Evolutionary conservation across 2,797 vertebrate genomes (phyloP), one percentile per base, ranked within the genome.

Genomic region (Gymnothorax reevesii): DNA sequence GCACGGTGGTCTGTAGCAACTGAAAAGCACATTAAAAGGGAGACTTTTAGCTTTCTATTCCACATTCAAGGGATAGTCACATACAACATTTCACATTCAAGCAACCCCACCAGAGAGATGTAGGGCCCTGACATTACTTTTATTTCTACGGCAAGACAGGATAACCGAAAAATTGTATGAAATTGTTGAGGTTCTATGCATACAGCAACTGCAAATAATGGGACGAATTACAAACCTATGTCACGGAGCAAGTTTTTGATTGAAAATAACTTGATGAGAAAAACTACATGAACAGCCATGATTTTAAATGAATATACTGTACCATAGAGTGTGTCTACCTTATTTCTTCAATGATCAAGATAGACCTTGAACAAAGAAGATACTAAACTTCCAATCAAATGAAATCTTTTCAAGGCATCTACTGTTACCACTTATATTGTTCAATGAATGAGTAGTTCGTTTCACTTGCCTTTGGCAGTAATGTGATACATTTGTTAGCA

Each of bases 1-100:
- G 49, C 98, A 99, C 0, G 98, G 97, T 2, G 97, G 95, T 92
- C 97, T 94, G 92, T 97, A 95, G 92, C 98, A 99, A 87, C 98
- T 99, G 49, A n/a, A 69, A 85, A 88, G 83, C 89, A 33, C 84
- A 55, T 86, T 22, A 85, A 88, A 27, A 64, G 42, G 27, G 55
- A 77, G 33, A 42, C 73, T 52, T n/a, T 77, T 49, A 80, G 77
- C 9, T 55, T 80, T 80, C 12, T 20, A 54, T 10, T 55, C 52
- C 7, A 80, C 7, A 54, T 80, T 80, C 52, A 54, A 10, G 6
- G 83, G 64, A 66, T 13, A 17, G 13, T 54, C 83, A 54, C 62
- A 66, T 33, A 52, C 27, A 4, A 49, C 33, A 42, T 42, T 2
- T 42, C 33, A 42, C 33, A 42, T 42, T 42, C 33, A 42, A 42